A percentile compares a stretch with the other conserved stretches of the same genome.
Conservation (phyloP, 2,797 vertebrate genomes). For the Tenualosa thibaudeaui region DNA sequence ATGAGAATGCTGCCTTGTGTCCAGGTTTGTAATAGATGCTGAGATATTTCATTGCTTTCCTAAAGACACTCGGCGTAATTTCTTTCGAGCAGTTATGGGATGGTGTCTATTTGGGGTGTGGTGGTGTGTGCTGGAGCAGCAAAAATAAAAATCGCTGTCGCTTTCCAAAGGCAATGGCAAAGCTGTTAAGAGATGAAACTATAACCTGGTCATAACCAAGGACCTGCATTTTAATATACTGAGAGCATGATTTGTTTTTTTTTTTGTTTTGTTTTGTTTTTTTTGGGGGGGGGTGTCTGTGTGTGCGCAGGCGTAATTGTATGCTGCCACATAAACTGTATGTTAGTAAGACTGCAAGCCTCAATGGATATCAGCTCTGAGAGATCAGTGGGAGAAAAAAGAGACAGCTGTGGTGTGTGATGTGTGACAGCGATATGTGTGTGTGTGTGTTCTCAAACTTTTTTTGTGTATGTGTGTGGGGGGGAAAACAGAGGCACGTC, state of each 20-base stretch:
- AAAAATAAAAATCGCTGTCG: not conserved
- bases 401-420: not conserved
- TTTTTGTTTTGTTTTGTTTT: no score
- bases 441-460: not conserved
- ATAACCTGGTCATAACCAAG: not conserved
- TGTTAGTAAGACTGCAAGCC: not conserved
- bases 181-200: not conserved
- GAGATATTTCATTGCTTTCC: constrained; percentile 1
- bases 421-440: not conserved
- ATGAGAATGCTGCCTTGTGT: not conserved
- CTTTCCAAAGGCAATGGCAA: not conserved
- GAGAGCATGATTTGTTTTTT: not conserved
- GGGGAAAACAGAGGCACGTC: not conserved
- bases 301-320: not conserved
- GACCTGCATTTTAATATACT: not conserved
- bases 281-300: no score
- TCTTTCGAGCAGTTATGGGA: not conserved
- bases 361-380: not conserved
- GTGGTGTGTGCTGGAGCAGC: not conserved
- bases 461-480: no score
- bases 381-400: not conserved
- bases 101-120: not conserved
- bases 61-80: constrained; percentile 14
- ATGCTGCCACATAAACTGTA: not conserved
- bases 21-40: not conserved